phyloP scores from a whole-genome alignment of 2,888 invertebrate species.

The Entomobrya proxima region DNA sequence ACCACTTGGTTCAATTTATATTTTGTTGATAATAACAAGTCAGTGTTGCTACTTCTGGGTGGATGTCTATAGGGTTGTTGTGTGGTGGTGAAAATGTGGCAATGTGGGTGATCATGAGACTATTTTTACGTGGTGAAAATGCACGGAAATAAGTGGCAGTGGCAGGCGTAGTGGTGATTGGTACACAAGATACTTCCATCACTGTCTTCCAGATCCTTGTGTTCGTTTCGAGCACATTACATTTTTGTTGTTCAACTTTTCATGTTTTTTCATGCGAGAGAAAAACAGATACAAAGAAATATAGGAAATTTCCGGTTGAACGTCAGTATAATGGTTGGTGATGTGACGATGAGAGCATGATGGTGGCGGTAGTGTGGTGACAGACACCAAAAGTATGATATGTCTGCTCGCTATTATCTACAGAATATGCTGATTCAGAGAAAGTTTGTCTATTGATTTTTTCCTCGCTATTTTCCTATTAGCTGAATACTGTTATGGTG shows the following conservation, averaged over 20 bases:
- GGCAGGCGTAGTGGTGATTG: not conserved
- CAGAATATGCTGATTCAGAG: not conserved
- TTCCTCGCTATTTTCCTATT: not conserved
- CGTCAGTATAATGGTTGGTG: not conserved
- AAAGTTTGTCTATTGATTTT: not conserved
- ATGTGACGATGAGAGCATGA: not conserved
- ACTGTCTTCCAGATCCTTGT: not conserved
- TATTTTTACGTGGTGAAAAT: too few species aligned
- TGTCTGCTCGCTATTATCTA: not conserved
- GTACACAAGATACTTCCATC: not conserved
- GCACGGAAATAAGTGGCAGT: not conserved
- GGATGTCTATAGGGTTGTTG: not conserved
- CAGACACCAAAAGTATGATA: not conserved
- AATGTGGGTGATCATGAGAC: too few species aligned
- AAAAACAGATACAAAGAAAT: too few species aligned
- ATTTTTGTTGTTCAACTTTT: too few species aligned
- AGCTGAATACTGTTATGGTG: not conserved
- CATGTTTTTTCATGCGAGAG: too few species aligned
- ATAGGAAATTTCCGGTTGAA: not conserved
- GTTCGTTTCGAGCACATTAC: too few species aligned
- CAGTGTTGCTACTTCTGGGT: too few species aligned
- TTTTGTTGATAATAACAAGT: too few species aligned
- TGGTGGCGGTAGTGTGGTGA: not conserved
- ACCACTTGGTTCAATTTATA: too few species aligned
- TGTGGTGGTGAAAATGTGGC: not conserved